A percentile compares a stretch with the other conserved stretches of the same genome.
These are phyloP conservation scores for Heliconius hermathena DNA, from an alignment of 1,140 invertebrate species.

Conservation along the genomic window DNA sequence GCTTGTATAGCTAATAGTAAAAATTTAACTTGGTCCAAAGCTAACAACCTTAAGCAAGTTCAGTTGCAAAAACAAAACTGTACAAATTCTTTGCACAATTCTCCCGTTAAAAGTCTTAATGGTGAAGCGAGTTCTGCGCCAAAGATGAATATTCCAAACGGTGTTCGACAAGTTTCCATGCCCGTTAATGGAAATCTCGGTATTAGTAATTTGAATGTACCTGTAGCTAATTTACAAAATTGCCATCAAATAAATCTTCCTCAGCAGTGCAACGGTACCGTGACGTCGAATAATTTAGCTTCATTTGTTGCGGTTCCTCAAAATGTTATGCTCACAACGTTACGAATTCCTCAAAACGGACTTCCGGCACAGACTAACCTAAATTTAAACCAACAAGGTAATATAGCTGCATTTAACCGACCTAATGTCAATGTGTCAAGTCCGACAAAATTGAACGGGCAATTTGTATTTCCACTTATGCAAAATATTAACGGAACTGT, in stretches of 20 bases:
- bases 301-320: slow-evolving; percentile 74
- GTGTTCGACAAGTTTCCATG: slow-evolving; percentile 70
- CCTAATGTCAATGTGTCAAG: slow-evolving; percentile 73
- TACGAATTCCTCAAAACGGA: slow-evolving; percentile 79
- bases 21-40: slow-evolving; percentile 78
- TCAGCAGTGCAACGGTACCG: slow-evolving; percentile 65
- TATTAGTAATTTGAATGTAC: slow-evolving; percentile 60
- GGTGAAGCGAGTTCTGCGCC: slow-evolving; percentile 58
- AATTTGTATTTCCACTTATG: slow-evolving; percentile 77
- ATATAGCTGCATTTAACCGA: slow-evolving; percentile 67
- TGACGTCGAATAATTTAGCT: slow-evolving; percentile 65
- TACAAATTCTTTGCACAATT: slow-evolving; percentile 56
- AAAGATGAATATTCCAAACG: slow-evolving; percentile 73
- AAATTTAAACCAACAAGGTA: slow-evolving; percentile 61
- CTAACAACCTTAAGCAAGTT: slow-evolving; percentile 75
- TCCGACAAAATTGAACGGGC: slow-evolving; percentile 76
- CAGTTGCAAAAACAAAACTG: slow-evolving; percentile 74
- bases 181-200: slow-evolving; percentile 65
- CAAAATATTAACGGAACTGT: slow-evolving; percentile 80
- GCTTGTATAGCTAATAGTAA: slow-evolving; percentile 78
- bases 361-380: slow-evolving; percentile 57
- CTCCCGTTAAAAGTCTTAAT: slow-evolving; percentile 48
- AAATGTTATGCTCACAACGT: slow-evolving; percentile 79
- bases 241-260: slow-evolving; percentile 71
- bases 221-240: slow-evolving; percentile 70